Conservation (phyloP, 2,888 invertebrate genomes). For the Alsophila aescularia region DNA sequence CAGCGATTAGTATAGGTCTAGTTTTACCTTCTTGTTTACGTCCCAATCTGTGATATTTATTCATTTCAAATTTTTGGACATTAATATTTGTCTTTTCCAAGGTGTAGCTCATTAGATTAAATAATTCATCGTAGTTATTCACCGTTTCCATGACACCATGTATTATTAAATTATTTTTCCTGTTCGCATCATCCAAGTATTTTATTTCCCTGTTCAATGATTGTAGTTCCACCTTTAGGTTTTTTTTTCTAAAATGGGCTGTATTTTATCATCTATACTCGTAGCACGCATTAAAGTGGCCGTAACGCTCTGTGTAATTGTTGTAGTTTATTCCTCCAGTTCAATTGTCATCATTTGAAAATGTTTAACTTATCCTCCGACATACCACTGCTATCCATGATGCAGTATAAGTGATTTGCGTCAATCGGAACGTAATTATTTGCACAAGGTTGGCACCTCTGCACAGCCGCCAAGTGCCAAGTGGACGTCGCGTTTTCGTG, state of each 20-base stretch:
- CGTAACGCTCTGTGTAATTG: slow-evolving; percentile 9
- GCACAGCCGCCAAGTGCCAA: slow-evolving; percentile 1
- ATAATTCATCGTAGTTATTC: slow-evolving; percentile 15
- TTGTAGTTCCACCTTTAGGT: slow-evolving; percentile 16
- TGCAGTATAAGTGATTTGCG: background rate
- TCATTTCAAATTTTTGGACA: slow-evolving; percentile 16
- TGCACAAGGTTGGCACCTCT: background rate
- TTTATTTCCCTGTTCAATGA: slow-evolving; percentile 18
- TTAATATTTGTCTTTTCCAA: slow-evolving; percentile 5
- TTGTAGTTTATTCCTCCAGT: slow-evolving; percentile 5
- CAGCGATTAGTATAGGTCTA: slow-evolving; percentile 23
- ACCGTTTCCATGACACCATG: slow-evolving; percentile 29
- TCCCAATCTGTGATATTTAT: slow-evolving; percentile 24
- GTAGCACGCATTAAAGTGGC: slow-evolving; percentile 1
- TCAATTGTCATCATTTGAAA: slow-evolving; percentile 17
- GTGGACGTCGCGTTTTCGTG: background rate
- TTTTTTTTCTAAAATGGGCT: slow-evolving; percentile 24
- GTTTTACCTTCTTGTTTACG: slow-evolving; percentile 11
- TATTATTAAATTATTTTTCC: slow-evolving; percentile 27
- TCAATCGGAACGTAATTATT: slow-evolving; percentile 1
- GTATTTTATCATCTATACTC: slow-evolving; percentile 23
- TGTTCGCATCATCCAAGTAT: slow-evolving; percentile 16
- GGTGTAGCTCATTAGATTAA: slow-evolving; percentile 1
- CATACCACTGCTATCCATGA: slow-evolving; percentile 4
- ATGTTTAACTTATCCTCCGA: slow-evolving; percentile 13